Evolutionary conservation across 2,888 invertebrate genomes (phyloP).

Genomic region (Nebria brevicollis): DNA sequence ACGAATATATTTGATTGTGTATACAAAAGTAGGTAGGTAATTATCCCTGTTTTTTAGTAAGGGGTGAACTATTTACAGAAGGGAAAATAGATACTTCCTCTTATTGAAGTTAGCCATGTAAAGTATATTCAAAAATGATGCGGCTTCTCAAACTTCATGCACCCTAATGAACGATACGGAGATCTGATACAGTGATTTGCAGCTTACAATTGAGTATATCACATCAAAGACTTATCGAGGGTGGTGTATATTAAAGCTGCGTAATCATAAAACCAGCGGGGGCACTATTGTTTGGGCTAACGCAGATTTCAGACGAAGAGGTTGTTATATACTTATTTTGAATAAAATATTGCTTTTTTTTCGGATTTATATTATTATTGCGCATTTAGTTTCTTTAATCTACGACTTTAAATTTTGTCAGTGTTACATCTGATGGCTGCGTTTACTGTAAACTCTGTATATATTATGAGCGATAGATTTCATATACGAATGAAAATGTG

Average conservation of each 20-base stretch:
- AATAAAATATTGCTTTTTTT: too few relatives aligned
- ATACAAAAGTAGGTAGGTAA: neutral
- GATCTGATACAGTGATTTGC: constrained; percentile 45
- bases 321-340: too few relatives aligned
- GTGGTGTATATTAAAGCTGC: constrained; percentile 17
- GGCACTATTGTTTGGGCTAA: neutral
- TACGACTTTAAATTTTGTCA: too few relatives aligned
- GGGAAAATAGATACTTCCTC: constrained; percentile 36
- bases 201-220: constrained; percentile 42
- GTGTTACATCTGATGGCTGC: too few relatives aligned
- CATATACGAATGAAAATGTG: neutral
- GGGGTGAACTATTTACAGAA: neutral
- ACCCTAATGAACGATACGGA: constrained; percentile 37
- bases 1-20: neutral
- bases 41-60: neutral
- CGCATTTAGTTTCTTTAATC: too few relatives aligned
- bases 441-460: neutral
- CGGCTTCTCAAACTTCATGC: constrained; percentile 14
- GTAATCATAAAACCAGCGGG: neutral
- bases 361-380: too few relatives aligned
- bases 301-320: too few relatives aligned
- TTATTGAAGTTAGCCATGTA: constrained; percentile 36
- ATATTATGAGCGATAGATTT: neutral
- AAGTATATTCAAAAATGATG: constrained; percentile 35
- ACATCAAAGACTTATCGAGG: constrained; percentile 34